phyloP scores from a whole-genome alignment of 2,113 vertebrate species.

The Mus spicilegus region DNA sequence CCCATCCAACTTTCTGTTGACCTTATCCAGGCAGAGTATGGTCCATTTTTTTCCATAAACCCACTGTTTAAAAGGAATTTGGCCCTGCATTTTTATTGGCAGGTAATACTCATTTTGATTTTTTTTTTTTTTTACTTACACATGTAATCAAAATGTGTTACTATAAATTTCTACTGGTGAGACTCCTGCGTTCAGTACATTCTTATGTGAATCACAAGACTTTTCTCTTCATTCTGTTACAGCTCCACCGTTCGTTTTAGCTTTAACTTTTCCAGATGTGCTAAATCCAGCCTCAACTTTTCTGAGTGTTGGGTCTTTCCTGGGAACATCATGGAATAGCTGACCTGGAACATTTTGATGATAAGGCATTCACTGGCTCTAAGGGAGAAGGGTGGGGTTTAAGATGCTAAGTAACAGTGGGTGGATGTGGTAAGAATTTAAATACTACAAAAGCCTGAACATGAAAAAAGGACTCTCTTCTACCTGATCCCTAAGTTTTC shows the following conservation, averaged over 20 bases:
- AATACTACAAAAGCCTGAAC: background rate
- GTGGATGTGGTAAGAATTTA: background rate
- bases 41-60: slow-evolving; percentile 39
- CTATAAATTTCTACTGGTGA: slow-evolving; percentile 67
- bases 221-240: background rate
- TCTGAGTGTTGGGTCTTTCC: background rate
- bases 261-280: slow-evolving; percentile 1
- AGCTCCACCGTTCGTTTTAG: background rate
- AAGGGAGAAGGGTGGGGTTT: background rate
- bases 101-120: slow-evolving; percentile 31
- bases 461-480: background rate
- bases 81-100: slow-evolving; percentile 63
- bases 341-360: background rate
- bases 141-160: slow-evolving; percentile 71
- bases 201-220: slow-evolving; percentile 49
- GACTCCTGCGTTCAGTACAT: slow-evolving; percentile 50
- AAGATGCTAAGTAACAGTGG: background rate
- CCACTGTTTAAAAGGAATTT: slow-evolving; percentile 54
- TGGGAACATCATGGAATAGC: background rate
- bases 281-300: background rate
- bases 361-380: background rate
- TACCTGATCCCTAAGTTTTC: background rate
- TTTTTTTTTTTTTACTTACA: slow-evolving; percentile 57
- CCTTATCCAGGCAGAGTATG: slow-evolving; percentile 9
- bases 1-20: background rate